Percentiles rank a stretch among this genome's conserved stretches.
These are phyloP conservation scores for Pseudocheirus occidentalis DNA, from an alignment of 2,797 vertebrate genomes.

Conservation along the genomic window DNA sequence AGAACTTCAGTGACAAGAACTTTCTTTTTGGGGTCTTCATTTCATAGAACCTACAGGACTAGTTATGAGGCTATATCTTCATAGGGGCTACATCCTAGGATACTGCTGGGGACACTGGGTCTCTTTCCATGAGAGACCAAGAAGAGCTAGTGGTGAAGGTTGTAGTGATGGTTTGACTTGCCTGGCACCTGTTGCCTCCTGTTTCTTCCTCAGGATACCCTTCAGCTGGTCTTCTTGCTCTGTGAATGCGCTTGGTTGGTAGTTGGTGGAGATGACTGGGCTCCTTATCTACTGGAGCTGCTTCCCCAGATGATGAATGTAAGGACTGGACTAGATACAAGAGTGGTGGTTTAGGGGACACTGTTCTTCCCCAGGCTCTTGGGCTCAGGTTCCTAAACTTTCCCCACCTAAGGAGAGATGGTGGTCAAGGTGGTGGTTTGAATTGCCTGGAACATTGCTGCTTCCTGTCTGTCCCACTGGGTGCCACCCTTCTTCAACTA, in stretches of 20 bases:
- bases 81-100: neutral
- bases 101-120: neutral
- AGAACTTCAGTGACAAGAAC: neutral
- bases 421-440: no score
- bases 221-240: neutral
- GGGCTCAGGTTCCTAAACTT: no score
- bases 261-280: neutral
- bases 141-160: neutral
- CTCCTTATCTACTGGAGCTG: neutral
- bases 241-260: neutral
- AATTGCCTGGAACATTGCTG: no score
- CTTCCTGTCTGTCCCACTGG: no score
- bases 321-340: neutral
- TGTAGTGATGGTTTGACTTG: neutral
- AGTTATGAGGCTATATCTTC: neutral
- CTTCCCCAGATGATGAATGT: neutral
- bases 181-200: neutral
- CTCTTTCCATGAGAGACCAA: neutral
- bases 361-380: neutral
- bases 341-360: neutral
- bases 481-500: neutral
- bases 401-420: no score
- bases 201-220: neutral
- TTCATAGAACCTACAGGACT: neutral
- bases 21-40: neutral